Evolutionary conservation across 2,888 invertebrate species (phyloP).

Genomic region (Nycteola revayana): DNA sequence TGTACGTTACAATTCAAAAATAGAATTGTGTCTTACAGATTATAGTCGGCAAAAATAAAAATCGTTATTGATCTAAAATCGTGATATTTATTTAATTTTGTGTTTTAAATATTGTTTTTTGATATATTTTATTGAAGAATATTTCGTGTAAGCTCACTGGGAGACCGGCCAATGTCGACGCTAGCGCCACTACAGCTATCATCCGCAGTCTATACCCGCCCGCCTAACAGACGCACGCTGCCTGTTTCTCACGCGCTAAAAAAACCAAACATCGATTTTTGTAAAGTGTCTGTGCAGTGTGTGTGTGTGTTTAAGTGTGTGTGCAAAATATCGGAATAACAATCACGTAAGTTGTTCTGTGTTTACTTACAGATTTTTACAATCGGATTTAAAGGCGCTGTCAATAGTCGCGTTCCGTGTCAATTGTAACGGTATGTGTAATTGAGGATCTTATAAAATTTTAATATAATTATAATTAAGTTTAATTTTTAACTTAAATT

Average conservation of each 20-base stretch:
- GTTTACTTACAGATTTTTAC: constrained; percentile 10
- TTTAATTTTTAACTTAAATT: too few species aligned
- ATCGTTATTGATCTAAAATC: too few species aligned
- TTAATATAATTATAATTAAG: neutral
- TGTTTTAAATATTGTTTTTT: too few species aligned
- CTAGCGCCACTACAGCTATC: constrained; percentile 36
- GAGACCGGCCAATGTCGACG: constrained; percentile 24
- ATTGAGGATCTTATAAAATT: neutral
- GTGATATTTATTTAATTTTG: constrained; percentile 17
- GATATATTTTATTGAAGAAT: constrained; percentile 21
- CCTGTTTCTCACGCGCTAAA: constrained; percentile 28
- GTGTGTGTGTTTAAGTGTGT: constrained; percentile 36
- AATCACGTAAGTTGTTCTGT: constrained; percentile 27
- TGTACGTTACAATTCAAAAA: neutral
- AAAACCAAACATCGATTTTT: constrained; percentile 43
- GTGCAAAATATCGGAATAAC: constrained; percentile 33
- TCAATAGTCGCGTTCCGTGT: constrained; percentile 1
- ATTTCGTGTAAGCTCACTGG: constrained; percentile 15
- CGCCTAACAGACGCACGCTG: constrained; percentile 22
- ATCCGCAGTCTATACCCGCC: constrained; percentile 41
- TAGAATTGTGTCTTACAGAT: too few species aligned
- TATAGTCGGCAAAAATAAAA: too few species aligned
- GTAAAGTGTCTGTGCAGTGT: constrained; percentile 37
- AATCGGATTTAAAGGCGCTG: neutral
- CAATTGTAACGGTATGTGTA: constrained; percentile 2